Percentiles rank a stretch among this genome's conserved stretches.
Conservation (phyloP, 2,797 vertebrate genomes). For the Steatocranus sp. region DNA sequence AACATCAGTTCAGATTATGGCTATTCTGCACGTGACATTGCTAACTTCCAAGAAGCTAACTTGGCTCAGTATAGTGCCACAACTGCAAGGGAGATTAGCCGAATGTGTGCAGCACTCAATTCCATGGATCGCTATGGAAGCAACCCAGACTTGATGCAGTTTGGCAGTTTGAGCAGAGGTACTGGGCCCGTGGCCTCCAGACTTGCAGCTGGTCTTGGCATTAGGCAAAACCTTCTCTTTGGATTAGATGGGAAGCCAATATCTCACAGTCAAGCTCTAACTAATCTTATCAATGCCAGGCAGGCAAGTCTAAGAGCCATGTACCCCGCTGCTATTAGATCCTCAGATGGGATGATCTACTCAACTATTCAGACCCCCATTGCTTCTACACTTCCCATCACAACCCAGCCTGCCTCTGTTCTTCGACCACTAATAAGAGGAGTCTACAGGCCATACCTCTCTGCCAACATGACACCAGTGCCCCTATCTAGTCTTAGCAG, state of each 20-base stretch:
- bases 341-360: slow-evolving; percentile 97
- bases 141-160: slow-evolving; percentile 85
- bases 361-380: slow-evolving; percentile 99
- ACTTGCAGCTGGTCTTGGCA: slow-evolving; percentile 75
- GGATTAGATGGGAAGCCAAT: slow-evolving; percentile 82
- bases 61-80: slow-evolving; percentile 98
- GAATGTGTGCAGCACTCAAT: slow-evolving; percentile 97
- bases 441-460: slow-evolving; percentile 84
- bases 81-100: slow-evolving; percentile 95
- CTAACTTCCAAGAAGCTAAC: slow-evolving; percentile 91
- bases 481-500: slow-evolving; percentile 88
- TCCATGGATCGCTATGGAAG: slow-evolving; percentile 91
- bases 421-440: slow-evolving; percentile 86
- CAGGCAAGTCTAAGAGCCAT: slow-evolving; percentile 85
- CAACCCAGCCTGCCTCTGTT: slow-evolving; percentile 93
- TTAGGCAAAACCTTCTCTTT: slow-evolving; percentile 84
- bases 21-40: slow-evolving; percentile 85
- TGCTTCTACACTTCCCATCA: slow-evolving; percentile 96
- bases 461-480: slow-evolving; percentile 82
- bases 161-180: slow-evolving; percentile 73
- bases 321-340: slow-evolving; percentile 90
- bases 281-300: slow-evolving; percentile 82
- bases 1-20: slow-evolving; percentile 95
- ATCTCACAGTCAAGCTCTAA: slow-evolving; percentile 80
- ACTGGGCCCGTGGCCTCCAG: slow-evolving; percentile 65